These are phyloP conservation scores for Protaetia brevitarsis DNA, from an alignment of 1,140 invertebrate species.

Conservation along the genomic window DNA sequence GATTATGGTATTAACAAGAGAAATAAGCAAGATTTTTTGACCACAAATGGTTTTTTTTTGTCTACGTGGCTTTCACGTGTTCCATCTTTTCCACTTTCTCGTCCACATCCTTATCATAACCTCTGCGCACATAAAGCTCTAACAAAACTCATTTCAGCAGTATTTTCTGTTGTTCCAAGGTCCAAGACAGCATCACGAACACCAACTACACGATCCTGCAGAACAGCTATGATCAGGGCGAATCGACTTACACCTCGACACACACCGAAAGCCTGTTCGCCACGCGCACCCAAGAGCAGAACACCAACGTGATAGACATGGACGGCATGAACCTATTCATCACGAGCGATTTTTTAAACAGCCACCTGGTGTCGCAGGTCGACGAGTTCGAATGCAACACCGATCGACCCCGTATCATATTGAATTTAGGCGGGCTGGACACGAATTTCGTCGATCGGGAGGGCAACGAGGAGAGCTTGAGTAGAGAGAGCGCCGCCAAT, in stretches of 20 bases:
- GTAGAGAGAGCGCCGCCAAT: constrained; percentile 62
- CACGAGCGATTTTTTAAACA: constrained; percentile 39
- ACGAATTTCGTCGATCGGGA: constrained; percentile 36
- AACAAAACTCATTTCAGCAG: not conserved
- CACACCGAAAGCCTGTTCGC: not conserved
- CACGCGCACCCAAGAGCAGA: not conserved
- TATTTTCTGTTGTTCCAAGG: not conserved
- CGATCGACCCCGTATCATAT: constrained; percentile 37
- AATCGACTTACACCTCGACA: not conserved
- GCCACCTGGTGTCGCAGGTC: constrained; percentile 36
- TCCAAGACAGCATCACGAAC: not conserved
- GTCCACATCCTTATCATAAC: too few relatives aligned
- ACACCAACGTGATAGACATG: constrained; percentile 38
- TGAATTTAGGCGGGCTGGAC: constrained; percentile 39
- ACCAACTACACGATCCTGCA: not conserved
- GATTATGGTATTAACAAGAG: too few relatives aligned
- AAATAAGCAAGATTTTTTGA: too few relatives aligned
- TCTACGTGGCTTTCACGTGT: too few relatives aligned
- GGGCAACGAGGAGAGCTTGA: constrained; percentile 56
- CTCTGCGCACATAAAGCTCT: not conserved
- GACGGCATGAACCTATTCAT: constrained; percentile 40
- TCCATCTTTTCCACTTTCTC: too few relatives aligned
- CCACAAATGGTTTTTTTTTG: too few relatives aligned
- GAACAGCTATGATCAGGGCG: constrained; percentile 2
- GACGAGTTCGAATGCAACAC: constrained; percentile 39